A percentile compares a stretch with the other conserved stretches of the same genome.
phyloP scores from a whole-genome alignment of 2,888 invertebrate genomes.

The Drosophila greeni region DNA sequence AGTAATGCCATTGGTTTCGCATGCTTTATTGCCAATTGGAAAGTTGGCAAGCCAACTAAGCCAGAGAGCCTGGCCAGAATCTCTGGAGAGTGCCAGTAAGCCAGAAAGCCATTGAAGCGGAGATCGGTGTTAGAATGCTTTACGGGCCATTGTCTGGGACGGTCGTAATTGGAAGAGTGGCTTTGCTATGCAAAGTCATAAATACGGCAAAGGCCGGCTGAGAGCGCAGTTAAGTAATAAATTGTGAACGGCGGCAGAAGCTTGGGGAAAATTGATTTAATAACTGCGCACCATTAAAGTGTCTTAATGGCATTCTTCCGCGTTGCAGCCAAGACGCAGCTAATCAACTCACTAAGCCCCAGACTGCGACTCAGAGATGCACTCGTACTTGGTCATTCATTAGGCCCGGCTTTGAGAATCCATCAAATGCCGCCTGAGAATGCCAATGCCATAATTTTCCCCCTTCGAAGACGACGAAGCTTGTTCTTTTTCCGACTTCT shows the following conservation, averaged over 20 bases:
- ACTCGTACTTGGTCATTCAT: slow-evolving; percentile 39
- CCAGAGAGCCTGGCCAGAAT: slow-evolving; percentile 16
- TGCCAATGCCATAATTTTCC: slow-evolving; percentile 68
- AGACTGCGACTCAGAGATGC: slow-evolving; percentile 17
- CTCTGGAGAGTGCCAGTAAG: slow-evolving; percentile 40
- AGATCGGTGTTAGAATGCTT: slow-evolving; percentile 67
- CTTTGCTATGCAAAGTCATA: slow-evolving; percentile 63
- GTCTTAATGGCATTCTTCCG: slow-evolving; percentile 69
- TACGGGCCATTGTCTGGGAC: slow-evolving; percentile 66
- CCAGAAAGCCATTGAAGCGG: slow-evolving; percentile 55
- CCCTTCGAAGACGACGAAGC: slow-evolving; percentile 18
- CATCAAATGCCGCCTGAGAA: slow-evolving; percentile 60
- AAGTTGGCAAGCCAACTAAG: slow-evolving; percentile 56
- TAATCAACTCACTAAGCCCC: slow-evolving; percentile 39
- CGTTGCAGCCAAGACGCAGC: slow-evolving; percentile 34
- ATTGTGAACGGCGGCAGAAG: slow-evolving; percentile 49
- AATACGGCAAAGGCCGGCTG: slow-evolving; percentile 44
- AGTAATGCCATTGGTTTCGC: slow-evolving; percentile 65
- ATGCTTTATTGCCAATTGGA: slow-evolving; percentile 75
- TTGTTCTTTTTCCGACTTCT: slow-evolving; percentile 26
- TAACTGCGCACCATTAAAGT: slow-evolving; percentile 58
- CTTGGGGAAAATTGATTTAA: slow-evolving; percentile 42
- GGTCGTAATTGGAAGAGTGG: slow-evolving; percentile 62
- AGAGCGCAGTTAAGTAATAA: slow-evolving; percentile 63
- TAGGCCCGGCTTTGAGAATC: slow-evolving; percentile 46